These are phyloP conservation scores for Lottia scabra DNA, from an alignment of 2,888 invertebrate species.

Conservation along the genomic window DNA sequence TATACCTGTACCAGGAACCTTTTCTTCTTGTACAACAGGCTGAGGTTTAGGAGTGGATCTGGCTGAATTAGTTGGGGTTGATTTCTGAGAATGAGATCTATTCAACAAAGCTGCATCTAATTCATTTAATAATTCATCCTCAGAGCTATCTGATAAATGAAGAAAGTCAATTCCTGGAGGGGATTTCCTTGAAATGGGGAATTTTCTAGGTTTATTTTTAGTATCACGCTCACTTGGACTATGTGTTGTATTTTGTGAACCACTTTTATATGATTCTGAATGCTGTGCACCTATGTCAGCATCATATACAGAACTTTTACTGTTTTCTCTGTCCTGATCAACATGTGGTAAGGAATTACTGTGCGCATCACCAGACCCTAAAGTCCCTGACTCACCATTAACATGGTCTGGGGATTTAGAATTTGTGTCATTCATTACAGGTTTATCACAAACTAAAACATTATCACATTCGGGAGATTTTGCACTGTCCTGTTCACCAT, in stretches of 20 bases:
- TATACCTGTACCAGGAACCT: background rate
- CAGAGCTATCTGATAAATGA: conserved; percentile 15
- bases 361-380: no score
- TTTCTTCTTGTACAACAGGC: background rate
- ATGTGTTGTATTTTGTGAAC: no score
- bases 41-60: background rate
- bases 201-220: background rate
- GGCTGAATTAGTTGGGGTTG: background rate
- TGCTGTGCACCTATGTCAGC: no score
- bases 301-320: no score
- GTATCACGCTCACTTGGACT: no score
- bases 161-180: conserved; percentile 4
- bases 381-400: no score
- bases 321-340: no score
- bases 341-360: no score
- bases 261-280: no score
- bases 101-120: conserved; percentile 45
- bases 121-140: conserved; percentile 55
- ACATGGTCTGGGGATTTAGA: no score
- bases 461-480: conserved; percentile 24
- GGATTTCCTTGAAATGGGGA: background rate
- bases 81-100: background rate
- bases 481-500: conserved; percentile 2
- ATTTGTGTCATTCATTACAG: no score
- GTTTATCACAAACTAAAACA: background rate